Base-by-base conservation (phyloP, 2,888 invertebrate species). In the Tholera decimalis region DNA sequence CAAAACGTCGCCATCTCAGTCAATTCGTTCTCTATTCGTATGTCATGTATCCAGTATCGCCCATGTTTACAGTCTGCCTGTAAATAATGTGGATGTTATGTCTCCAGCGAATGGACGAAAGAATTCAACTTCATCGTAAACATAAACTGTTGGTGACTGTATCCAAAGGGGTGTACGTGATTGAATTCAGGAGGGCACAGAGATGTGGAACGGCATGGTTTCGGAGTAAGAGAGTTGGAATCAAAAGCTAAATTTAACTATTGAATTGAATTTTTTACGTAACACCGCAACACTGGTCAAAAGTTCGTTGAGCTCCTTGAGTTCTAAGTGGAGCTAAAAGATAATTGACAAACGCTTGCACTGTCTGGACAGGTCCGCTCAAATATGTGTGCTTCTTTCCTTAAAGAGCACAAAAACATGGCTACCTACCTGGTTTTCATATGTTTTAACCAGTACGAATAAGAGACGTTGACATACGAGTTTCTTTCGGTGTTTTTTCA, bases 121-220 rank as follows among this genome's bases (percentile, higher is more conserved):
- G 80, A 80, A 79, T 80, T 77, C 59, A 51, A 13, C 8, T 47
- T 43, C 60, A 72, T 64, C 60, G 66, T 80, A 77, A 80, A 79
- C 68, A 80, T 80, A 66, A 78, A 77, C 72, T 66, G 62, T 53
- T 56, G 54, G 57, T 66, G 66, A 61, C 41, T 51, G 72, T 50
- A 60, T 61, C 35, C 24, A 15, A 11, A 41, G 15, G 7, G 65
- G 76, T 66, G 60, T 76, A 74, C 74, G 74, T 74, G 74, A 76
- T 66, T 20, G 22, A 0, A 54, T 43, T 28, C 76, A 74, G 76
- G 73, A 69, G 15, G 24, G 56, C 76, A 65, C 28, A 6, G 9
- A 0, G 11, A 28, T 28, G n/a, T 4, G 13, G 7, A 6, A 35
- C 0, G 4, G 18, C 5, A 24, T 30, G 35, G 2, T 24, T 15